Evolutionary conservation across 2,113 vertebrate genomes (phyloP).

Genomic region (Esox niger): DNA sequence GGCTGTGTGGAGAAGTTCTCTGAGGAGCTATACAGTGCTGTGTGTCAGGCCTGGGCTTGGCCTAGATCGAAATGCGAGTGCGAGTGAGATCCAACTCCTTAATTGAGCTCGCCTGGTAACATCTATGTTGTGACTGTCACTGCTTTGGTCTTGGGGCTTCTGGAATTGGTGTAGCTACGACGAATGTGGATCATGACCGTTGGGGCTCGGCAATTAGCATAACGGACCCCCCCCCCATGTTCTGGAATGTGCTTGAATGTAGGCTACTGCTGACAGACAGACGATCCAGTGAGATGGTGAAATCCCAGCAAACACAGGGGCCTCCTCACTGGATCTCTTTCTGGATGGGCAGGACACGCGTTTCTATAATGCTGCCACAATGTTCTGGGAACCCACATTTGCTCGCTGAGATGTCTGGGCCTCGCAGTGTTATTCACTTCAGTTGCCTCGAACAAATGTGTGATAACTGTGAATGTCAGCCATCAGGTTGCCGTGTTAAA

Average conservation of each 20-base stretch:
- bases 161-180: background rate
- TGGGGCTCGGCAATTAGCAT: conserved; percentile 4
- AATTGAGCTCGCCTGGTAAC: background rate
- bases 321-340: no score
- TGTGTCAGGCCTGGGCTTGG: no score
- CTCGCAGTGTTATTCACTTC: no score
- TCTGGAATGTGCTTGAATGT: background rate
- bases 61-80: background rate
- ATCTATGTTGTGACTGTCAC: background rate
- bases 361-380: no score
- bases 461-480: no score
- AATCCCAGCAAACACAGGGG: background rate
- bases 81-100: background rate
- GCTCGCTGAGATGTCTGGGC: no score
- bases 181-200: background rate
- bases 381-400: no score
- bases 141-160: background rate
- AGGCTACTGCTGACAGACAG: background rate
- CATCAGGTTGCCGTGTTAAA: no score
- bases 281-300: background rate
- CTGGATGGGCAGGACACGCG: no score
- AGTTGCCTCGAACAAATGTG: no score
- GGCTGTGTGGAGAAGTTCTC: background rate
- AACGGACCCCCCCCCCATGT: background rate
- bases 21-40: no score